These are phyloP conservation scores for Popillia japonica DNA, from an alignment of 1,140 invertebrate genomes.

Conservation along the genomic window DNA sequence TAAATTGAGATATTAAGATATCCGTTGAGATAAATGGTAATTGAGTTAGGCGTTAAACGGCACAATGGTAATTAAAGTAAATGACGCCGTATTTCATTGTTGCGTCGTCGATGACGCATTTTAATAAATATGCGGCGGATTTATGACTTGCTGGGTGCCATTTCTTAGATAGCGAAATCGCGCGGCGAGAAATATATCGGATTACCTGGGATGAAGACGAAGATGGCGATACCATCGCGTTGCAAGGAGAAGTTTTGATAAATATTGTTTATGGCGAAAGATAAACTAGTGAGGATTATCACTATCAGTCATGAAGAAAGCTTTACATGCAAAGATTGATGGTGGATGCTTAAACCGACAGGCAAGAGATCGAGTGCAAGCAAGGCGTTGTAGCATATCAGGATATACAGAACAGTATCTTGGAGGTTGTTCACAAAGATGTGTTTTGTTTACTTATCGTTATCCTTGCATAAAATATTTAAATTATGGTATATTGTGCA, in stretches of 20 bases:
- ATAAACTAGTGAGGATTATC: not conserved
- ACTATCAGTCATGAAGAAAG: not conserved
- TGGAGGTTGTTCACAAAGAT: no score
- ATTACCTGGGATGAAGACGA: not conserved
- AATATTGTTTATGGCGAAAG: constrained; percentile 5
- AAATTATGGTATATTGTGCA: no score
- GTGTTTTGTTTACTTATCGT: no score
- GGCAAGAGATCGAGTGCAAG: not conserved
- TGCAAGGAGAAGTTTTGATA: not conserved
- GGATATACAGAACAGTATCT: no score
- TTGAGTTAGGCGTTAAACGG: constrained; percentile 28
- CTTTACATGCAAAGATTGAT: not conserved
- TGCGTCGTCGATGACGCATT: not conserved
- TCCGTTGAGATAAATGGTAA: constrained; percentile 24
- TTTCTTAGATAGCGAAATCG: constrained; percentile 13
- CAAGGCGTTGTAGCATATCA: no score
- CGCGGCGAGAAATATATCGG: not conserved
- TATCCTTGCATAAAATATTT: no score
- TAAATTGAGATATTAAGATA: constrained; percentile 43
- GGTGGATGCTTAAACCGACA: not conserved
- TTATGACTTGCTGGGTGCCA: not conserved
- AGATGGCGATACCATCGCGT: not conserved
- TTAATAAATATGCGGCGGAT: constrained; percentile 12
- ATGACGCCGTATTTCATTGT: constrained; percentile 12
- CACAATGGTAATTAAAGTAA: constrained; percentile 19